Conservation (phyloP, 1,140 invertebrate species). For the Aradophagus sp. region DNA sequence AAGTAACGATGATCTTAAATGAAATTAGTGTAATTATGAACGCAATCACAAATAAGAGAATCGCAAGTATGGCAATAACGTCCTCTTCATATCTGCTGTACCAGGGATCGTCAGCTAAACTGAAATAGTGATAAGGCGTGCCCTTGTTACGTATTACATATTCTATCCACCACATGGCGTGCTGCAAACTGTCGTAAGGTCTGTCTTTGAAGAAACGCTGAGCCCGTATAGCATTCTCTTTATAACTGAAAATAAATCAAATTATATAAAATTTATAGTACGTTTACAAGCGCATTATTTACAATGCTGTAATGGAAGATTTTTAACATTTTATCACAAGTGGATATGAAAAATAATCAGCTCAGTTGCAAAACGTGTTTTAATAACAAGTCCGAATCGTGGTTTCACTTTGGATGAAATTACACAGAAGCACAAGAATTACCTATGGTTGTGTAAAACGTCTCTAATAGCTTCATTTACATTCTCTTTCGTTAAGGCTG, state of each 20-base stretch:
- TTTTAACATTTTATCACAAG: too few relatives aligned
- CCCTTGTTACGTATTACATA: conserved; percentile 76
- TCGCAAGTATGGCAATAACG: conserved; percentile 51
- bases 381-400: too few relatives aligned
- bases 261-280: not conserved
- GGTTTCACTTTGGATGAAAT: too few relatives aligned
- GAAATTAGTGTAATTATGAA: not conserved
- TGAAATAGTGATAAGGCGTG: conserved; percentile 69
- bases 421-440: conserved; percentile 20
- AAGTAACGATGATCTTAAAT: too few relatives aligned
- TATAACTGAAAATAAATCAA: conserved; percentile 60
- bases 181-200: conserved; percentile 67
- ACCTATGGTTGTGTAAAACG: conserved; percentile 51
- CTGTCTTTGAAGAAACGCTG: conserved; percentile 67
- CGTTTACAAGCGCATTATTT: too few relatives aligned
- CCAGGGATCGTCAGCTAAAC: conserved; percentile 66
- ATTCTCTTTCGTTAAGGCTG: conserved; percentile 12
- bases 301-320: too few relatives aligned
- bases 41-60: conserved; percentile 15
- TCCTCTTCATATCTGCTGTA: conserved; percentile 63
- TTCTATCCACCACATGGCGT: conserved; percentile 76
- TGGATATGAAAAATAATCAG: not conserved
- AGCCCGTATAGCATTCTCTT: conserved; percentile 58
- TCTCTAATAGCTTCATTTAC: conserved; percentile 50
- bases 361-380: too few relatives aligned